phyloP scores from a whole-genome alignment of 2,113 vertebrate genomes.

The Okapia johnstoni region DNA sequence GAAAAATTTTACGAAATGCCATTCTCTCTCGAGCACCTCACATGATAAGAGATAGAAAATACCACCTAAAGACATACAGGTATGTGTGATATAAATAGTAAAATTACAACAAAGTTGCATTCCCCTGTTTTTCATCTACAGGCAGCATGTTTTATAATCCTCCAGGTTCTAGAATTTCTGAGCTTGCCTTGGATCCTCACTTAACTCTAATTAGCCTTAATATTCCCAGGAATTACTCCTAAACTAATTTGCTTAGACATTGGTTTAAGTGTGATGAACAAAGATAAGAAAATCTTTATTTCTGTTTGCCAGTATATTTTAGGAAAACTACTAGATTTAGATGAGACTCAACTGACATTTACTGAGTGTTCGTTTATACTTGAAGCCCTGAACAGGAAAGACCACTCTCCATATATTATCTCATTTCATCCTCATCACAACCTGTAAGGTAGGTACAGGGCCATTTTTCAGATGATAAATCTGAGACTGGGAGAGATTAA shows the following conservation, averaged over 20 bases:
- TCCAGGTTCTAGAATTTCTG: conserved; percentile 44
- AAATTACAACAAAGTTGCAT: conserved; percentile 25
- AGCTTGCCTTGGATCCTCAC: conserved; percentile 45
- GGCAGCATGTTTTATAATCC: background rate
- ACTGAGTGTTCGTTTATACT: background rate
- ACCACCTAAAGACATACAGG: conserved; percentile 97
- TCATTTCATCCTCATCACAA: background rate
- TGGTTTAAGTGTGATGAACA: conserved; percentile 54
- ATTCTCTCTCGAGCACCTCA: conserved; percentile 93
- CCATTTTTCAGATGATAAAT: conserved; percentile 3
- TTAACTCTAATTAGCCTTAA: conserved; percentile 59
- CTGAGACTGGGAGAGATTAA: background rate
- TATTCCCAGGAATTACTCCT: conserved; percentile 49
- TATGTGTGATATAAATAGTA: conserved; percentile 70
- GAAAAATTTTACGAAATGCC: conserved; percentile 90
- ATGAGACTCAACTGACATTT: background rate
- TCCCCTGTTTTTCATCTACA: background rate
- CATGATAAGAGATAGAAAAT: conserved; percentile 99
- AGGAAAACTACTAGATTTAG: conserved; percentile 41
- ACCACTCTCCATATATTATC: background rate
- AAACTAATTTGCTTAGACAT: conserved; percentile 70
- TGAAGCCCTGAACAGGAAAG: background rate
- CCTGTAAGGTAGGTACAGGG: background rate
- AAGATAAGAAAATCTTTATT: conserved; percentile 45
- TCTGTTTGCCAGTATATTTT: conserved; percentile 50